Evolutionary conservation across 92 coral and sea anemone genomes (phyloP).

Genomic region (Siderastrea radians): DNA sequence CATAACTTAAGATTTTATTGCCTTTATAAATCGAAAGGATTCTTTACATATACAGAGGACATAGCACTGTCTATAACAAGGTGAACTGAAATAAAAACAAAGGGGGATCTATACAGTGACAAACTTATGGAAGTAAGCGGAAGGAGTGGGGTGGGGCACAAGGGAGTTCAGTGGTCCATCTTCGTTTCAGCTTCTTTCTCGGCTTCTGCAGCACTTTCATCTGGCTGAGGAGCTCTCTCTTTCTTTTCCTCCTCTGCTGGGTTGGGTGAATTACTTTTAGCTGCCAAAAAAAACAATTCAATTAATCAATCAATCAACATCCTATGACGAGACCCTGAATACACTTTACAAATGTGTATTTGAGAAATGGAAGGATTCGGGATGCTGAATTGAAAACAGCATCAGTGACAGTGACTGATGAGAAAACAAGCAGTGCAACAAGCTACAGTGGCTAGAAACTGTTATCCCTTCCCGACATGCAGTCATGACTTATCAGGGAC

Average conservation of each 20-base stretch:
- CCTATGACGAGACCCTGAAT: not conserved
- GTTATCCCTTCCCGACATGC: no score
- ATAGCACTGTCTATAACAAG: conserved; percentile 2
- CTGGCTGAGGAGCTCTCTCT: conserved; percentile 38
- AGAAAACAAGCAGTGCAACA: no score
- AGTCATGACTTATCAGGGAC: no score
- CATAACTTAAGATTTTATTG: conserved; percentile 43
- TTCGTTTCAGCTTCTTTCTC: conserved; percentile 38
- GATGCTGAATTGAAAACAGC: no score
- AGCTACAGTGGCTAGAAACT: no score
- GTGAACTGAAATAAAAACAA: conserved; percentile 3
- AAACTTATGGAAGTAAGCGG: not conserved
- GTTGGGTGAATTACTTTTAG: conserved; percentile 44
- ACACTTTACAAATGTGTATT: not conserved
- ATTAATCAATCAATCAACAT: not conserved
- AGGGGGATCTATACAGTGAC: conserved; percentile 30
- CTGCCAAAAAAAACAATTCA: conserved; percentile 1
- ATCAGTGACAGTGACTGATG: not conserved
- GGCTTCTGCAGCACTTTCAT: conserved; percentile 40
- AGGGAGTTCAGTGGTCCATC: conserved; percentile 65
- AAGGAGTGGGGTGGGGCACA: not conserved
- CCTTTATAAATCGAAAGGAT: conserved; percentile 20
- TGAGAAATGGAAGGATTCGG: not conserved
- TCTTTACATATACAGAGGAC: conserved; percentile 31
- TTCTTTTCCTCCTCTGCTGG: conserved; percentile 47